Evolutionary conservation across 1,140 invertebrate genomes (phyloP).

Genomic region (Mycetomoellerius zeteki): DNA sequence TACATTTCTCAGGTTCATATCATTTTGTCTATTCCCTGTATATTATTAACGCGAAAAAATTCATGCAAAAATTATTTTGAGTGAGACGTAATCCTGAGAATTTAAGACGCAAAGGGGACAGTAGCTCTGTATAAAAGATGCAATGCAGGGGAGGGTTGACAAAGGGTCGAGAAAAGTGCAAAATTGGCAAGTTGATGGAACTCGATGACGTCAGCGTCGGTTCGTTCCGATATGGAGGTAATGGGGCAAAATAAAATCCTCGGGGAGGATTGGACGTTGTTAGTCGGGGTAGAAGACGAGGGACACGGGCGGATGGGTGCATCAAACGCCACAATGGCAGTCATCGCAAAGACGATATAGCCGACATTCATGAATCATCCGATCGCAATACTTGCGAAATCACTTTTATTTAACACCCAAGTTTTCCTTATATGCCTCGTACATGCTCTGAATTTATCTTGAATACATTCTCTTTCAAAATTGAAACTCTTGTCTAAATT

Average conservation of each 20-base stretch:
- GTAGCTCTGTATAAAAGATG: constrained; percentile 34
- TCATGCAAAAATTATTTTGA: constrained; percentile 10
- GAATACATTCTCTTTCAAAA: neutral
- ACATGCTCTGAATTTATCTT: neutral
- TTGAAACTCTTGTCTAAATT: neutral
- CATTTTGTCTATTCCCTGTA: too few relatives aligned
- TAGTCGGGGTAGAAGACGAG: neutral
- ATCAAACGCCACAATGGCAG: constrained; percentile 52
- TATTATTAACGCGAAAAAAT: neutral
- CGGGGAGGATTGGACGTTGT: constrained; percentile 59
- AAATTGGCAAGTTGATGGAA: constrained; percentile 72
- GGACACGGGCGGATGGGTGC: constrained; percentile 43
- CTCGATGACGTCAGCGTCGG: constrained; percentile 70
- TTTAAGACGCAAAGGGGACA: constrained; percentile 21
- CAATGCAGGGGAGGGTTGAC: constrained; percentile 50
- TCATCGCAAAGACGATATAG: constrained; percentile 64
- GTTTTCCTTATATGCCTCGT: neutral
- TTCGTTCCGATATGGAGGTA: constrained; percentile 72
- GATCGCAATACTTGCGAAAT: constrained; percentile 40
- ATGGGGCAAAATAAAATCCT: constrained; percentile 74
- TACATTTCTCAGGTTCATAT: too few relatives aligned
- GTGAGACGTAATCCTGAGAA: neutral
- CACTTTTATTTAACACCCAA: constrained; percentile 58
- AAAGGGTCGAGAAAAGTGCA: constrained; percentile 70
- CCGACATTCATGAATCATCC: constrained; percentile 65